These are phyloP conservation scores for Heliconius erato DNA, from an alignment of 2,888 invertebrate species.

Conservation along the genomic window DNA sequence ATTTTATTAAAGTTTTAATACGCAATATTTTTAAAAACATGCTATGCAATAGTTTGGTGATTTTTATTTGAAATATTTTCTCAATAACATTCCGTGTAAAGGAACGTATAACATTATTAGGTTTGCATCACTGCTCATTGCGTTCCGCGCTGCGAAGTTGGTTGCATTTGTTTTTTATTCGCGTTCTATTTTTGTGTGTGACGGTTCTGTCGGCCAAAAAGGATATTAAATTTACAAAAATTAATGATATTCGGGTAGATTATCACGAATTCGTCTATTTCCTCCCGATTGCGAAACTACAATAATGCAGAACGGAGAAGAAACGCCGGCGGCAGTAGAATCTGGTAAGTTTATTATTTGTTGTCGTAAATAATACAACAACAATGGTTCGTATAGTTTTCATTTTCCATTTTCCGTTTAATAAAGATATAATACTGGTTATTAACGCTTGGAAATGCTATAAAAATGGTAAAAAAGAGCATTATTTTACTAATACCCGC, in stretches of 20 bases:
- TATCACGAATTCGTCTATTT: slow-evolving; percentile 65
- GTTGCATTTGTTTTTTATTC: slow-evolving; percentile 83
- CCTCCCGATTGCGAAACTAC: slow-evolving; percentile 74
- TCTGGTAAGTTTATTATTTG: slow-evolving; percentile 75
- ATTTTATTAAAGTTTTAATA: no score
- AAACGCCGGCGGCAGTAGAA: slow-evolving; percentile 71
- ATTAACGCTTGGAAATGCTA: slow-evolving; percentile 48
- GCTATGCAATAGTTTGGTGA: not conserved
- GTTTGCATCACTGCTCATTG: slow-evolving; percentile 56
- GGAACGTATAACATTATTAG: slow-evolving; percentile 39
- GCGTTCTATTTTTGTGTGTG: slow-evolving; percentile 86
- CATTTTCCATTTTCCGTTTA: slow-evolving; percentile 58
- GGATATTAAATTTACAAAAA: slow-evolving; percentile 73
- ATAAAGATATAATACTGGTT: slow-evolving; percentile 54
- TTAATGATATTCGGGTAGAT: slow-evolving; percentile 75
- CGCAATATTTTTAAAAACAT: no score
- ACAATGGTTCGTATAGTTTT: slow-evolving; percentile 73
- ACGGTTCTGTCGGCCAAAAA: slow-evolving; percentile 80
- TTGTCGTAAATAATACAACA: slow-evolving; percentile 72
- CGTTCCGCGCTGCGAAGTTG: slow-evolving; percentile 65
- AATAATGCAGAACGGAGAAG: slow-evolving; percentile 84
- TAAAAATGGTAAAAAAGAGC: slow-evolving; percentile 51
- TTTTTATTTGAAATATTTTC: not conserved
- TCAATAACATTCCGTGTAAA: not conserved
- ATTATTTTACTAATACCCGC: slow-evolving; percentile 74